Base-by-base conservation (phyloP, 1,140 invertebrate genomes). In the Holotrichia oblita region DNA sequence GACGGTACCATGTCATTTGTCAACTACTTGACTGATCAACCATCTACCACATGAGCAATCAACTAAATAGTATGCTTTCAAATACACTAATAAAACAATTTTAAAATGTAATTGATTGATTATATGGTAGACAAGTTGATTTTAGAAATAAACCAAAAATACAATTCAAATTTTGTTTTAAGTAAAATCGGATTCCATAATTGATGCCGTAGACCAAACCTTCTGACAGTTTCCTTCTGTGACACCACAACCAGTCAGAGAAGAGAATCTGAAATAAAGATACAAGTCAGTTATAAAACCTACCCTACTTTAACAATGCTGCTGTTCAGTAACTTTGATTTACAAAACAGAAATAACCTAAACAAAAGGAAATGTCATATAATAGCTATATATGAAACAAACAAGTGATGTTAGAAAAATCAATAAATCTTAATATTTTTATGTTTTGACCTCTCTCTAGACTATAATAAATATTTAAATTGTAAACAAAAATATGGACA, bases 161-260 rank as follows among this genome's bases (percentile, higher is more conserved):
- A 74, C 34, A 74, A 74, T 74, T 74, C 17, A 74, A 74, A 41
- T 74, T 74, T 74, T 69, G 73, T 69, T 69, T 41, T 83, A 83
- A 80, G 77, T 79, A 78, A 77, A 81, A 82, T 81, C 80, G 77
- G 79, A 80, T 79, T 83, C 82, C 83, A 82, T 81, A 79, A 83
- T 80, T 80, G 83, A 82, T 83, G 82, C 83, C 82, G 83, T 82
- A 79, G 83, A 83, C 83, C 83, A 83, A 81, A 81, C 79, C 81
- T 81, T 83, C 79, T 78, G 76, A 78, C 77, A 64, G 80, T 77
- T 81, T 79, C 80, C 82, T 80, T 77, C 81, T 79, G 81, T 79
- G 73, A 80, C 69, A 79, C 79, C 81, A 81, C 81, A 81, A 78
- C 78, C 78, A 80, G 80, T 79, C 79, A 81, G 73, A 83, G 79